These are phyloP conservation scores for Panagrolaimus sp. DNA, from an alignment of 1,140 invertebrate species.

Conservation along the genomic window DNA sequence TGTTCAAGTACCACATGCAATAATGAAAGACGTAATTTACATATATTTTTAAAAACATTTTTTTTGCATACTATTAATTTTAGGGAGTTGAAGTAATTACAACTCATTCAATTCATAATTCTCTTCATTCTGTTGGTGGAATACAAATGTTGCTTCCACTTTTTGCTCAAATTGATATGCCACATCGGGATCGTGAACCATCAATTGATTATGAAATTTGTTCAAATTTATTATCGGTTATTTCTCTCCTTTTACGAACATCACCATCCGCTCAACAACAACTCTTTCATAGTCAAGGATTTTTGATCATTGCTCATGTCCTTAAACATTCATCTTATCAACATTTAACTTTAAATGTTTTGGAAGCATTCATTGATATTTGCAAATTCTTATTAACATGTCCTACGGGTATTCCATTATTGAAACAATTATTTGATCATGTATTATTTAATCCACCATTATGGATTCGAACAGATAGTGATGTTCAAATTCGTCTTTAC, in stretches of 20 bases:
- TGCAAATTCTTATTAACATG: slow-evolving; percentile 89
- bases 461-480: slow-evolving; percentile 80
- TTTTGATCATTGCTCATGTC: slow-evolving; percentile 94
- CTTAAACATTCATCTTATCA: slow-evolving; percentile 67
- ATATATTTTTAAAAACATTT: slow-evolving; percentile 42
- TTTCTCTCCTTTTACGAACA: slow-evolving; percentile 90
- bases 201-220: slow-evolving; percentile 61
- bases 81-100: slow-evolving; percentile 97
- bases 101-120: slow-evolving; percentile 96
- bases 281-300: slow-evolving; percentile 93
- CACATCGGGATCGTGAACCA: slow-evolving; percentile 61
- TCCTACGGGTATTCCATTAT: slow-evolving; percentile 80
- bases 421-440: slow-evolving; percentile 97
- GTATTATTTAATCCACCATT: slow-evolving; percentile 95
- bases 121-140: slow-evolving; percentile 94
- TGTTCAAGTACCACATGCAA: slow-evolving; percentile 94
- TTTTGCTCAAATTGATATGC: slow-evolving; percentile 89
- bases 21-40: slow-evolving; percentile 82
- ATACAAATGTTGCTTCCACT: slow-evolving; percentile 96
- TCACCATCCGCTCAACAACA: slow-evolving; percentile 96
- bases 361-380: slow-evolving; percentile 63
- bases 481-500: slow-evolving; percentile 83
- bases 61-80: slow-evolving; percentile 50
- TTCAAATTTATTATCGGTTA: slow-evolving; percentile 89
- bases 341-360: slow-evolving; percentile 46